A percentile compares a stretch with the other conserved stretches of the same genome.
These are phyloP conservation scores for Periophthalmodon schlosseri DNA, from an alignment of 2,113 vertebrate species.

Conservation along the genomic window DNA sequence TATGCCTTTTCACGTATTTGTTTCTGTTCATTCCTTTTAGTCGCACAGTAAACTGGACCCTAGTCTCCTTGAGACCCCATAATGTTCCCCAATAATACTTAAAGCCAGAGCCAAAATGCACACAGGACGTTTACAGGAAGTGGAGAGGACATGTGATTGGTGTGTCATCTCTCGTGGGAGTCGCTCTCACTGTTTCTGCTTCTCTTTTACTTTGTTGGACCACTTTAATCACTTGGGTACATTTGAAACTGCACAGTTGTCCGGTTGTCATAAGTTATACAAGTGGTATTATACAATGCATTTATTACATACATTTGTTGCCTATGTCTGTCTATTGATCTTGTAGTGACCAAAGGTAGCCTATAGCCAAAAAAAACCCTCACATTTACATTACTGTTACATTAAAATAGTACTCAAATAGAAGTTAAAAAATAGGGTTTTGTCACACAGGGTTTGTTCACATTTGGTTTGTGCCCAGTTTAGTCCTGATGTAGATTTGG, in stretches of 20 bases:
- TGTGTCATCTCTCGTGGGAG: conserved; percentile 46
- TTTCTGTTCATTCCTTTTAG: conserved; percentile 2
- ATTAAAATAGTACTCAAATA: too few relatives aligned
- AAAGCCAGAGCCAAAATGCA: conserved; percentile 19
- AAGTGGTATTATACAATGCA: not conserved
- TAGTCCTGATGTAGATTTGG: too few relatives aligned
- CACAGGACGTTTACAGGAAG: conserved; percentile 28
- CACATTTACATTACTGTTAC: too few relatives aligned
- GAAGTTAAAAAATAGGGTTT: too few relatives aligned
- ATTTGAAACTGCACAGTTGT: conserved; percentile 32
- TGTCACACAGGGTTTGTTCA: not conserved
- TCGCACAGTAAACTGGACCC: not conserved
- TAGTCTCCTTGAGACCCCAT: not conserved
- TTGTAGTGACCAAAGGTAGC: not conserved
- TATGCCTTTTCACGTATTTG: not conserved
- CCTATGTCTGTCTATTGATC: conserved; percentile 1
- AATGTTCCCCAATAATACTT: conserved; percentile 18
- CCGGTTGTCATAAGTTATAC: conserved; percentile 30
- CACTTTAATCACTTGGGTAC: conserved; percentile 32
- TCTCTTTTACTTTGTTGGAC: conserved; percentile 31
- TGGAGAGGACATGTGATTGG: conserved; percentile 28
- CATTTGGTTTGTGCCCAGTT: too few relatives aligned
- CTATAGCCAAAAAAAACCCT: too few relatives aligned
- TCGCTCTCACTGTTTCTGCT: conserved; percentile 21
- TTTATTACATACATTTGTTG: not conserved